Percentiles rank a stretch among this genome's conserved stretches.
phyloP scores from a whole-genome alignment of 2,113 vertebrate species.

The Micromys minutus region DNA sequence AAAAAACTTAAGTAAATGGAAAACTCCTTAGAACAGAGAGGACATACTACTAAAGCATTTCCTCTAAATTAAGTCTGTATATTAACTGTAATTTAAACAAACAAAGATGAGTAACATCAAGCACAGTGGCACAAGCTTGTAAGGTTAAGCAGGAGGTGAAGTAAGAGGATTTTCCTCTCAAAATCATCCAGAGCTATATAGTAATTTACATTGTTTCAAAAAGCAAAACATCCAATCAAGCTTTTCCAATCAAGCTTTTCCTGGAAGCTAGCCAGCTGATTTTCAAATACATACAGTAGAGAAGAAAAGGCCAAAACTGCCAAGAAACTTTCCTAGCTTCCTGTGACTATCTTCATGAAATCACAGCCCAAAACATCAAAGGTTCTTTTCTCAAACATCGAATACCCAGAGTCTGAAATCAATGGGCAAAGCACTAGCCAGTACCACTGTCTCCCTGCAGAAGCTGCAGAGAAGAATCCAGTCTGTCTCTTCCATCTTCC shows the following conservation, averaged over 20 bases:
- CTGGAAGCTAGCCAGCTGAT: conserved; percentile 9
- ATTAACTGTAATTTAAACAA: not conserved
- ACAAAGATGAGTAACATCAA: not conserved
- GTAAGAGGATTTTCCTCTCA: not conserved
- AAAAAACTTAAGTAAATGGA: not conserved
- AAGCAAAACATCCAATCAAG: not conserved
- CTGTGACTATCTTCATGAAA: not conserved
- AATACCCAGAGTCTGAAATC: not conserved
- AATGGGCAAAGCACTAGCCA: not conserved
- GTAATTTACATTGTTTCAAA: not conserved
- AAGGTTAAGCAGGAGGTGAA: not conserved
- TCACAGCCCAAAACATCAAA: not conserved
- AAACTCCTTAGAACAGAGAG: not conserved
- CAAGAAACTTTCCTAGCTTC: not conserved
- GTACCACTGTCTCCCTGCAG: not conserved
- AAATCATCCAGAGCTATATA: not conserved
- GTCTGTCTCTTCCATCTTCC: not conserved
- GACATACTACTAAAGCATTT: not conserved
- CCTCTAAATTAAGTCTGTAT: conserved; percentile 4
- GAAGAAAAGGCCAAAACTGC: not conserved
- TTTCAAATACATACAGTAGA: conserved; percentile 22
- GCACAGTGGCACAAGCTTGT: not conserved
- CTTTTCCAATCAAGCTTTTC: not conserved
- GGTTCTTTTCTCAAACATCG: not conserved
- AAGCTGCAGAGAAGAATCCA: not conserved